These are phyloP conservation scores for Simalia tracyae DNA, from an alignment of 2,797 vertebrate species.

Conservation along the genomic window DNA sequence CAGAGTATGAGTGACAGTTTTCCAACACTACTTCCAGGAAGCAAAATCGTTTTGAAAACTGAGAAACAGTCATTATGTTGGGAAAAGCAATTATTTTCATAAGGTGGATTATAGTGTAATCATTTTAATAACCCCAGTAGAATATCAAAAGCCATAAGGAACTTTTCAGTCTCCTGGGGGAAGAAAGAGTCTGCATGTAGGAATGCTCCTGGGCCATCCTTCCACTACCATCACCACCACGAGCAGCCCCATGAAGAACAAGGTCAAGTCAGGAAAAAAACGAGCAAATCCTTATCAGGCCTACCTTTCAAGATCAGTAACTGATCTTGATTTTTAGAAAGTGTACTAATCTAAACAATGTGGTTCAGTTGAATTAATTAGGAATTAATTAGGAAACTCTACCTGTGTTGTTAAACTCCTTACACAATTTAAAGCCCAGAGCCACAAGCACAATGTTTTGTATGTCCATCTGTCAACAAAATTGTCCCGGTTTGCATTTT, in stretches of 20 bases:
- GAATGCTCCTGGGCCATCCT: not conserved
- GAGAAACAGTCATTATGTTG: conserved; percentile 12
- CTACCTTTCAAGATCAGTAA: not conserved
- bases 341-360: not conserved
- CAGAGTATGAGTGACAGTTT: conserved; percentile 58
- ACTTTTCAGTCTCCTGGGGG: not conserved
- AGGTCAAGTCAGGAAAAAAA: not conserved
- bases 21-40: conserved; percentile 59
- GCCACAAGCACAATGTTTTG: not conserved
- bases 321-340: not conserved
- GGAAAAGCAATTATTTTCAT: conserved; percentile 28
- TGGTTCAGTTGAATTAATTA: not conserved
- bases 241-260: not conserved
- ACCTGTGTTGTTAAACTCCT: not conserved
- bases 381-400: not conserved
- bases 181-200: not conserved
- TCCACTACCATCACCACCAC: not conserved
- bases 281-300: not conserved
- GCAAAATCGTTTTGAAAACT: not conserved
- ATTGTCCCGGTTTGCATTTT: not conserved
- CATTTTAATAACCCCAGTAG: not conserved
- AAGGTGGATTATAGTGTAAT: not conserved
- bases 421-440: not conserved
- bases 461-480: not conserved
- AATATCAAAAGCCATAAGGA: not conserved